Conservation (phyloP, 2,888 invertebrate species). For the Pachliopta kotzebuea region DNA sequence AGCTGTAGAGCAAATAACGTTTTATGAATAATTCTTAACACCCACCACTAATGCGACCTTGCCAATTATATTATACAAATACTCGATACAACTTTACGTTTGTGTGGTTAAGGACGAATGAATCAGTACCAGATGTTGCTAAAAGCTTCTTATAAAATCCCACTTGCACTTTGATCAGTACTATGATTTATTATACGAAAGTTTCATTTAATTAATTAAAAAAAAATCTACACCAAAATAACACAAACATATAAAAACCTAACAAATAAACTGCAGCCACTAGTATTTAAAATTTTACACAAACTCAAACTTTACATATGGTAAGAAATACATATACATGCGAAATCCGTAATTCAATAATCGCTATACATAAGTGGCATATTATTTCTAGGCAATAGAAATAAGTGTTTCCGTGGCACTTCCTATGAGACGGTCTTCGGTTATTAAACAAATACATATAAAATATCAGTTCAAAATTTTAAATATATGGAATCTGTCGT, state of each 20-base stretch:
- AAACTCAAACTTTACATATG: no score
- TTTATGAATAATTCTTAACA: not conserved
- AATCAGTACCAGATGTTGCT: constrained; percentile 27
- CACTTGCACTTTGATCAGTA: constrained; percentile 12
- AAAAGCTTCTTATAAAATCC: constrained; percentile 18
- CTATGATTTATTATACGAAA: not conserved
- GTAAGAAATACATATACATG: no score
- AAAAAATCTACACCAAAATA: not conserved
- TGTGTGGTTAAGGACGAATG: constrained; percentile 23
- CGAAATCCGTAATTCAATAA: no score
- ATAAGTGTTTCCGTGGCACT: no score
- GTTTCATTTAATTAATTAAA: not conserved
- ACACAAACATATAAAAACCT: not conserved
- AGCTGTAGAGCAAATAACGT: not conserved
- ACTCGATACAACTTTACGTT: constrained; percentile 12
- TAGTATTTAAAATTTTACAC: not conserved
- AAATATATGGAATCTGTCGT: no score
- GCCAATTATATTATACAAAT: constrained; percentile 3
- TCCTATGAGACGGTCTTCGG: no score
- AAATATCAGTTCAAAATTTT: no score
- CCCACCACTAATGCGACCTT: constrained; percentile 9
- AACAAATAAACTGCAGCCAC: not conserved
- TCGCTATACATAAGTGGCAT: no score
- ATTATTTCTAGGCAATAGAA: no score
- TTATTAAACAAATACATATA: no score